Evolutionary conservation across 2,888 invertebrate genomes (phyloP), one percentile per base, ranked within the genome.

Genomic region (Ecliptopera silaceata): DNA sequence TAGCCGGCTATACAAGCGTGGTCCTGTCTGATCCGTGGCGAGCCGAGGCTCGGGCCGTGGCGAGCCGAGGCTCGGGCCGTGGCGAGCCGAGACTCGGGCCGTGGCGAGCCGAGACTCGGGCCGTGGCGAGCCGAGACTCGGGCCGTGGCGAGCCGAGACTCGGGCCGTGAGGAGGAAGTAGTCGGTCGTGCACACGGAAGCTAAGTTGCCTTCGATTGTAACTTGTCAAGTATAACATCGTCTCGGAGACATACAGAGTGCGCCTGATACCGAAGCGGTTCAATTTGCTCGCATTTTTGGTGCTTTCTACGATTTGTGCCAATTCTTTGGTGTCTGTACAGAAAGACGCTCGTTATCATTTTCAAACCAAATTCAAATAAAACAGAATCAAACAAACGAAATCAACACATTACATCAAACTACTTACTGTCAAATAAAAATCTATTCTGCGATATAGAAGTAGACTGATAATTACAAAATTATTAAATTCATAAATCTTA

Each of bases 251-350:
- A 64, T 65, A 68, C 66, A 52, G 60, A 67, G 79, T 77, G 75
- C 72, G 70, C 61, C 71, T 60, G 65, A 69, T 70, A 75, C 72
- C 70, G 75, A 77, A 79, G 75, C 80, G 68, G 69, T 74, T 72
- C 45, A 60, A 48, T 66, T 74, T 75, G 71, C 69, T 77, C 61
- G 64, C 66, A 56, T 69, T 75, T 26, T 77, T 68, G 59, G 83
- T 84, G 84, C 79, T 77, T 50, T 58, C 79, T 84, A 84, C 68
- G 59, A 66, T 64, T 67, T 68, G 82, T 84, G 82, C 82, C 81
- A 82, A 82, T 82, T 74, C 79, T 74, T 82, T 73, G 67, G 76
- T 69, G 70, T 70, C 69, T 82, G 77, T 80, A 77, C 77, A 80
- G 63, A 63, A 47, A 54, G 58, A 61, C 59, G 59, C 55, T 57